A percentile compares a stretch with the other conserved stretches of the same genome.
phyloP scores from a whole-genome alignment of 2,888 invertebrate genomes.

The Copidosoma aretas region DNA sequence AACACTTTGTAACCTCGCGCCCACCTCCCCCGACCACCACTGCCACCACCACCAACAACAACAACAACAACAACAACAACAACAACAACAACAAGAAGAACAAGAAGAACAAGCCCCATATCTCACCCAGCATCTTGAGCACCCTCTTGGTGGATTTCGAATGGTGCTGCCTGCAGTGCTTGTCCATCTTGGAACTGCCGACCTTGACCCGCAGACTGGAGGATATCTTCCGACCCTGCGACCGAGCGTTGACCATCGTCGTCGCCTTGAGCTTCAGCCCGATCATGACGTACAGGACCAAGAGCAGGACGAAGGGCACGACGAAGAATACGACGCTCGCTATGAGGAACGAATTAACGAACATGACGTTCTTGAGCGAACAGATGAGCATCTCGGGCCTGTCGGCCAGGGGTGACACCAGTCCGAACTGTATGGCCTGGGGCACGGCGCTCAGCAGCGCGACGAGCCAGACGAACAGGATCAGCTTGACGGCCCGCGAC shows the following conservation, averaged over 20 bases:
- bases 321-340: constrained; percentile 71
- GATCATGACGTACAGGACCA: constrained; percentile 66
- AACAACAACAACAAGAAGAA: no score
- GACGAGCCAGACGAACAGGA: constrained; percentile 81
- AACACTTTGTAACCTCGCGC: no score
- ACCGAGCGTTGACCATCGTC: constrained; percentile 58
- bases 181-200: constrained; percentile 45
- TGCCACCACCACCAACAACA: no score
- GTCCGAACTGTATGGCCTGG: constrained; percentile 68
- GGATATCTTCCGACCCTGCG: constrained; percentile 12
- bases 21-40: no score
- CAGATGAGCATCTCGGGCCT: constrained; percentile 62
- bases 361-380: constrained; percentile 61
- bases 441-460: constrained; percentile 78
- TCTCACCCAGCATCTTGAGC: constrained; percentile 78
- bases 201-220: constrained; percentile 40
- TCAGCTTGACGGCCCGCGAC: constrained; percentile 81
- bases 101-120: background rate
- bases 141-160: constrained; percentile 73
- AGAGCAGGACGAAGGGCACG: constrained; percentile 69
- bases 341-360: constrained; percentile 67
- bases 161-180: constrained; percentile 48
- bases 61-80: no score
- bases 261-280: constrained; percentile 65
- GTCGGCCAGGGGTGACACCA: constrained; percentile 48